These are phyloP conservation scores for Poeciliopsis infans DNA, from an alignment of 2,797 vertebrate genomes.

Conservation along the genomic window DNA sequence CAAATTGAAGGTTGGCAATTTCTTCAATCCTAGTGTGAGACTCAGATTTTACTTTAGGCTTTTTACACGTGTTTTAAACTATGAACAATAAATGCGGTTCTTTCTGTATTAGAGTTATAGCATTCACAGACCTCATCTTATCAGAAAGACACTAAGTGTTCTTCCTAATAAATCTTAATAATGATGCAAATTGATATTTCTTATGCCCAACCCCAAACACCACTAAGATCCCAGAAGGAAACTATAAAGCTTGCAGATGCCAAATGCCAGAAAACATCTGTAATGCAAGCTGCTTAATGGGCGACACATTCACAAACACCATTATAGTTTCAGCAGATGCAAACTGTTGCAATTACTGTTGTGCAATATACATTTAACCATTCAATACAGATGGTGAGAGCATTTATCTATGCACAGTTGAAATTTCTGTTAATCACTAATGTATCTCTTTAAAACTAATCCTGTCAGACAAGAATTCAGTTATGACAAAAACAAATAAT, in stretches of 20 bases:
- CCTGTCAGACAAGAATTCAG: constrained; percentile 4
- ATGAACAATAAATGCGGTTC: background rate
- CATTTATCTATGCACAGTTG: background rate
- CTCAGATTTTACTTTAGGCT: background rate
- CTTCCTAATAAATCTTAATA: background rate
- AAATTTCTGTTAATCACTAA: background rate
- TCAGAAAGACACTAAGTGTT: background rate
- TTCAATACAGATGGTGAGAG: constrained; percentile 13
- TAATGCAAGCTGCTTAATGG: constrained; percentile 32
- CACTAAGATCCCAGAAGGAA: constrained; percentile 5
- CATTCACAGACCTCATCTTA: background rate
- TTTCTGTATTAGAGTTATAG: background rate
- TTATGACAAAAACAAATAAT: background rate
- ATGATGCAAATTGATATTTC: background rate
- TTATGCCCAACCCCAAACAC: background rate
- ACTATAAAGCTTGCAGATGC: constrained; percentile 11
- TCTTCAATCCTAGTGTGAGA: background rate
- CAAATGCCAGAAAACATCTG: constrained; percentile 50
- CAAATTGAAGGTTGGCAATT: background rate
- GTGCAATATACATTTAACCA: constrained; percentile 6
- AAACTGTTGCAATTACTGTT: constrained; percentile 9
- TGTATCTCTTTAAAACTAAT: background rate
- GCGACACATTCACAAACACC: constrained; percentile 24
- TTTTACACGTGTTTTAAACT: background rate
- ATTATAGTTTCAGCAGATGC: constrained; percentile 25